Percentiles rank a stretch among this genome's conserved stretches.
phyloP scores from a whole-genome alignment of 37 sponge, comb jelly and placozoan species.

The Bolinopsis microptera region DNA sequence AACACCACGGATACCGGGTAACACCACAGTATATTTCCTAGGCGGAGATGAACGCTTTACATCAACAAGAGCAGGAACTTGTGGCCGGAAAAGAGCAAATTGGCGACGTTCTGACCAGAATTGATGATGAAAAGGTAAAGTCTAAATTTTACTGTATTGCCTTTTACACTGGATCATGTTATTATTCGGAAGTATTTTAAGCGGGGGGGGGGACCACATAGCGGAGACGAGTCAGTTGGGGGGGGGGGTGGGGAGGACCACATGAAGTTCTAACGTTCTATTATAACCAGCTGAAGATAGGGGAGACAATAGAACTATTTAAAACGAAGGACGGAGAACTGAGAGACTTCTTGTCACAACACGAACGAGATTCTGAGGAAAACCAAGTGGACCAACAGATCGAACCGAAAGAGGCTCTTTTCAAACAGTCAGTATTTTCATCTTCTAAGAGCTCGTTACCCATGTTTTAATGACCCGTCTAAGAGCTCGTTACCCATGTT shows the following conservation, averaged over 20 bases:
- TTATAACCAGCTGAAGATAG: constrained; percentile 69
- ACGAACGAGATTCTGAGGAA: constrained; percentile 56
- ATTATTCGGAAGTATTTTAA: too few species aligned
- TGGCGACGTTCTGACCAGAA: constrained; percentile 73
- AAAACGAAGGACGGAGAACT: constrained; percentile 80
- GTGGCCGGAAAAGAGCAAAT: constrained; percentile 75
- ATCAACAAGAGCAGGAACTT: constrained; percentile 77
- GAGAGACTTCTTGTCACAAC: constrained; percentile 72
- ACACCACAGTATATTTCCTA: constrained; percentile 44
- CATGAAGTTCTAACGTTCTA: too few species aligned
- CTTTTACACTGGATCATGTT: background rate
- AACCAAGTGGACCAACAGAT: constrained; percentile 82
- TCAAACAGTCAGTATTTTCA: constrained; percentile 86
- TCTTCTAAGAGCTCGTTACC: background rate
- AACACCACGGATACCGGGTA: too few species aligned
- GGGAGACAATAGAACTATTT: constrained; percentile 74
- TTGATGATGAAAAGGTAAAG: constrained; percentile 80
- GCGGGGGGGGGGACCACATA: too few species aligned
- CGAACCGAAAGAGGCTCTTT: constrained; percentile 76
- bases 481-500: too few species aligned
- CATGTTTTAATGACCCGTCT: too few species aligned
- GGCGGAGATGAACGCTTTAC: constrained; percentile 80
- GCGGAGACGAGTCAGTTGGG: too few species aligned
- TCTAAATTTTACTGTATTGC: too few species aligned
- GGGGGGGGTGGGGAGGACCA: too few species aligned